Base-by-base conservation (phyloP, 2,888 invertebrate species). In the Thereva unica region DNA sequence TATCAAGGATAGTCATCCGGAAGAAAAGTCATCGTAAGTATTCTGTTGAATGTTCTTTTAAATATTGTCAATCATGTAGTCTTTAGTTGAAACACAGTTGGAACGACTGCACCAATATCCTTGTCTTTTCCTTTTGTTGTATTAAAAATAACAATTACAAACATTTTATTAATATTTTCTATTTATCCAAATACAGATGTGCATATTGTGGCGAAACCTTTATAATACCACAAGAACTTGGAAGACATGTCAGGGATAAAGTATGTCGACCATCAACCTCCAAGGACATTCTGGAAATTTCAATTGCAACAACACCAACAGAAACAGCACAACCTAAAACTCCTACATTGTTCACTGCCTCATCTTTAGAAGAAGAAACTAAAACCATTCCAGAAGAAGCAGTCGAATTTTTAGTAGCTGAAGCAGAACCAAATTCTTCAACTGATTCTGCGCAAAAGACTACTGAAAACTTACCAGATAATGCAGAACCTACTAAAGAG, bases 151-250 rank as follows among this genome's bases (percentile, higher is more conserved):
- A 23, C 23, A 23, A 23, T 23, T 23, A 23, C 23, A 23, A 23
- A 23, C 2, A 23, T 23, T 23, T 23, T 23, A 23, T 23, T 23
- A 23, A 23, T 23, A 23, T 2, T 2, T 23, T 23, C 23, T 23
- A 23, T 23, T 23, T 23, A n/a, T 23, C 2, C 2, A 23, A 23
- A 23, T 2, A 23, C 45, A 87, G 89, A 66, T 93, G 93, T 75
- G 85, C 88, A 0, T 85, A 85, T 72, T 93, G 93, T 73, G 91
- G 90, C 0, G 81, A 84, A 76, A 80, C 83, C 8, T 92, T 92
- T 75, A 84, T 86, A 0, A 81, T 90, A 0, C 83, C 89, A 1
- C 92, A 92, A 82, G 91, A 91, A 75, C 84, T 92, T 8, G 86
- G 89, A 0, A 84, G 85, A 8, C 93, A 93, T 75, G 83, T 88